Conservation (phyloP, 2,113 vertebrate species). For the Notarius quadriscutis region DNA sequence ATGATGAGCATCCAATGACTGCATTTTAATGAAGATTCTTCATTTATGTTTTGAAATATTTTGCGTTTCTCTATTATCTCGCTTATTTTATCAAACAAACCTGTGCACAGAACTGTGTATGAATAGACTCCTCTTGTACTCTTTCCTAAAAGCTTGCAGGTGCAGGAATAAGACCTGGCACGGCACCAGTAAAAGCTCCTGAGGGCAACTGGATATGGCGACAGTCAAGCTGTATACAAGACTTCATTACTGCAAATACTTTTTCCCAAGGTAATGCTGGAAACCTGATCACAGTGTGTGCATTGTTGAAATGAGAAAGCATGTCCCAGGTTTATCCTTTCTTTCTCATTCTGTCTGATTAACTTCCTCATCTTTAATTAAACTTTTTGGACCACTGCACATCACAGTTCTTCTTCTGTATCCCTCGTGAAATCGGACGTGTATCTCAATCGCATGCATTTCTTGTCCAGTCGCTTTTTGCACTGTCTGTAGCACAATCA, state of each 20-base stretch:
- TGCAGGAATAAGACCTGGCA: conserved; percentile 24
- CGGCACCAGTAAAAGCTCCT: background rate
- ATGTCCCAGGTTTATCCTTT: conserved; percentile 20
- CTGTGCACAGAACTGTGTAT: background rate
- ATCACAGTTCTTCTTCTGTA: background rate
- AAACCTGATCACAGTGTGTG: conserved; percentile 41
- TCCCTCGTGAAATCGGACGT: background rate
- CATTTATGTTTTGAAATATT: background rate
- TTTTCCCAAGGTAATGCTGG: conserved; percentile 39
- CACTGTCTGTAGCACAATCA: background rate
- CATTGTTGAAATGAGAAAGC: conserved; percentile 32
- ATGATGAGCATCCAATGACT: background rate
- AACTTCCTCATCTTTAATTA: conserved; percentile 41
- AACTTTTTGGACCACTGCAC: background rate
- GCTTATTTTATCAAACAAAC: background rate
- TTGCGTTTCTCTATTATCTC: background rate
- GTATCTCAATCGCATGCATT: background rate
- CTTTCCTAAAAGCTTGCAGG: conserved; percentile 24
- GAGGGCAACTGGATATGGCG: conserved; percentile 40
- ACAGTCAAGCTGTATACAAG: conserved; percentile 36
- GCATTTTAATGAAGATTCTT: background rate
- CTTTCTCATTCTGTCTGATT: conserved; percentile 19
- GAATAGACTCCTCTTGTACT: background rate
- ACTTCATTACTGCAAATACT: conserved; percentile 36
- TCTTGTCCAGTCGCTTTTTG: background rate